These are phyloP conservation scores for Sylvicola cinctus DNA, from an alignment of 2,888 invertebrate species.

Conservation along the genomic window DNA sequence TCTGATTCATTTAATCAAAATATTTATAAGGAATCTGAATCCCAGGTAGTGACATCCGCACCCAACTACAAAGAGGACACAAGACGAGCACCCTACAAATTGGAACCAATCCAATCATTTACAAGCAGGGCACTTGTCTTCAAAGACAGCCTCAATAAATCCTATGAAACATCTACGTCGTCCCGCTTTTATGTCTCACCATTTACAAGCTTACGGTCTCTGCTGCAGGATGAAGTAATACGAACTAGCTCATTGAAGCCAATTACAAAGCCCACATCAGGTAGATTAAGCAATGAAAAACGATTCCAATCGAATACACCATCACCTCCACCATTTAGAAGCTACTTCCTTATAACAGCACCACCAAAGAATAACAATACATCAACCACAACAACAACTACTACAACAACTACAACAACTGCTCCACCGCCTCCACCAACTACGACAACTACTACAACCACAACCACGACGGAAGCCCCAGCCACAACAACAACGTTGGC, in stretches of 20 bases:
- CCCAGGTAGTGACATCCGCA: background rate
- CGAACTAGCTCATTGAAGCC: constrained; percentile 11
- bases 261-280: constrained; percentile 12
- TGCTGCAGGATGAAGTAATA: constrained; percentile 22
- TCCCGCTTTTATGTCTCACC: constrained; percentile 29
- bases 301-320: no score
- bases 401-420: constrained; percentile 10
- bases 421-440: constrained; percentile 10
- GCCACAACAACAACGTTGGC: constrained; percentile 8
- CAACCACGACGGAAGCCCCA: constrained; percentile 4
- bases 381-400: constrained; percentile 4
- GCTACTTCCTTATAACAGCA: constrained; percentile 15
- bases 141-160: constrained; percentile 21
- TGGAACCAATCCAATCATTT: constrained; percentile 10
- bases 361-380: constrained; percentile 9
- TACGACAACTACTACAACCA: constrained; percentile 8
- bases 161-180: constrained; percentile 15
- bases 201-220: constrained; percentile 29
- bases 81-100: background rate
- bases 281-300: no score
- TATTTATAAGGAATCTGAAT: background rate
- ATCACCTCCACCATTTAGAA: constrained; percentile 14
- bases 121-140: constrained; percentile 20
- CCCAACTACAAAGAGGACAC: background rate
- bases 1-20: no score